A percentile compares a stretch with the other conserved stretches of the same genome.
phyloP scores from a whole-genome alignment of 2,888 invertebrate genomes.

The Rhaphigaster nebulosa region DNA sequence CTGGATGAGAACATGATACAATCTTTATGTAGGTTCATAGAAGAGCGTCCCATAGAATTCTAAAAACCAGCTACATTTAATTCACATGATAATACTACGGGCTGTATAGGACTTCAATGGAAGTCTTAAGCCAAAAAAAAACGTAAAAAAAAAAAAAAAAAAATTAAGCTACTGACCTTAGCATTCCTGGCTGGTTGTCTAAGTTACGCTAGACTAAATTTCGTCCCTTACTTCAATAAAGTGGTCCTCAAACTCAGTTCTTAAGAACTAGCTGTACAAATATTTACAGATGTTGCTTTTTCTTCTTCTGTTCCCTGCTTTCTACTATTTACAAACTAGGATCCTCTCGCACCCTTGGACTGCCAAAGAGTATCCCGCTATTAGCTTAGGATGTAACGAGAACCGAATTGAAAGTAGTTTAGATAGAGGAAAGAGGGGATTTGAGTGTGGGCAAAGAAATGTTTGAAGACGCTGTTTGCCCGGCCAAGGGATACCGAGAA shows the following conservation, averaged over 20 bases:
- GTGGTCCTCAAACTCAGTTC: not conserved
- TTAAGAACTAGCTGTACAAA: not conserved
- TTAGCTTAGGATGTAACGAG: constrained; percentile 15
- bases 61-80: no score
- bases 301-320: not conserved
- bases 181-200: not conserved
- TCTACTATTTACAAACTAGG: not conserved
- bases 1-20: no score
- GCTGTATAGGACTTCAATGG: no score
- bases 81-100: no score
- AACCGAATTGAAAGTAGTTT: not conserved
- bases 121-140: no score
- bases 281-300: not conserved
- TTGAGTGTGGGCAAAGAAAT: not conserved
- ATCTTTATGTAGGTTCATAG: no score
- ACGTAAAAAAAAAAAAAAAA: no score
- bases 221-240: not conserved
- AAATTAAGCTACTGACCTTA: no score
- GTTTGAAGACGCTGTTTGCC: not conserved
- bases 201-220: not conserved
- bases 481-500: not conserved
- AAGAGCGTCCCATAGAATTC: no score
- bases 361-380: not conserved
- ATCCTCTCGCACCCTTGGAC: not conserved
- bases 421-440: not conserved